Percentiles rank a stretch among this genome's conserved stretches.
phyloP scores from a whole-genome alignment of 2,797 vertebrate species.

The Acrossocheilus fasciatus region DNA sequence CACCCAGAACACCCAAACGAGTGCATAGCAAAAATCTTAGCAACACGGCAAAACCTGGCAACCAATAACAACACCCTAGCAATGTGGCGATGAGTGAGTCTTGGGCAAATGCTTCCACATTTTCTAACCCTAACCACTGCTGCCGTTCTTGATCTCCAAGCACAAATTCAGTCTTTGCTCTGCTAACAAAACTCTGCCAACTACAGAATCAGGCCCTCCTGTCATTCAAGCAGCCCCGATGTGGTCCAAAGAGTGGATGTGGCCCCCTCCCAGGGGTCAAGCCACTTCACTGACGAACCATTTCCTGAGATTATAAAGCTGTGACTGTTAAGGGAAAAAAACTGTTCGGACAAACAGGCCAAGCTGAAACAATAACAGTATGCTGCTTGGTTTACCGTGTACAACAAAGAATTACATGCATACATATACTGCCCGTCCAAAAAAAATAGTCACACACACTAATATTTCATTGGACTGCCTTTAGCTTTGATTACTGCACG shows the following conservation, averaged over 20 bases:
- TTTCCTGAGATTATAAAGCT: conserved; percentile 35
- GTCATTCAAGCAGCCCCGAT: conserved; percentile 47
- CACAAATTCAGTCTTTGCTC: background rate
- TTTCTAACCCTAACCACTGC: background rate
- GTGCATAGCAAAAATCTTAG: background rate
- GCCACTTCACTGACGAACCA: conserved; percentile 11
- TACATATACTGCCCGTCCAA: background rate
- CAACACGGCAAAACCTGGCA: background rate
- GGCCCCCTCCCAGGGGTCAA: conserved; percentile 11
- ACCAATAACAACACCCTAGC: background rate
- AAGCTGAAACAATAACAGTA: background rate
- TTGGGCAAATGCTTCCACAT: background rate
- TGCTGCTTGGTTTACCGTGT: background rate
- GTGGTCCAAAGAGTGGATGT: conserved; percentile 44
- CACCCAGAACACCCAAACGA: background rate
- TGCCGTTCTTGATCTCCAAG: background rate
- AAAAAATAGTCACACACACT: too few species aligned
- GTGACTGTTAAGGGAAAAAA: background rate
- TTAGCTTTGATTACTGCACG: too few species aligned
- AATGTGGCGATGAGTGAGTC: background rate
- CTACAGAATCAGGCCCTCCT: conserved; percentile 25
- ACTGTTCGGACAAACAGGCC: background rate
- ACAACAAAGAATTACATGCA: background rate
- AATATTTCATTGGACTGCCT: too few species aligned
- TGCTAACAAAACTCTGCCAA: background rate